Evolutionary conservation across 2,888 invertebrate species (phyloP).

Genomic region (Agonopterix subpropinquella): DNA sequence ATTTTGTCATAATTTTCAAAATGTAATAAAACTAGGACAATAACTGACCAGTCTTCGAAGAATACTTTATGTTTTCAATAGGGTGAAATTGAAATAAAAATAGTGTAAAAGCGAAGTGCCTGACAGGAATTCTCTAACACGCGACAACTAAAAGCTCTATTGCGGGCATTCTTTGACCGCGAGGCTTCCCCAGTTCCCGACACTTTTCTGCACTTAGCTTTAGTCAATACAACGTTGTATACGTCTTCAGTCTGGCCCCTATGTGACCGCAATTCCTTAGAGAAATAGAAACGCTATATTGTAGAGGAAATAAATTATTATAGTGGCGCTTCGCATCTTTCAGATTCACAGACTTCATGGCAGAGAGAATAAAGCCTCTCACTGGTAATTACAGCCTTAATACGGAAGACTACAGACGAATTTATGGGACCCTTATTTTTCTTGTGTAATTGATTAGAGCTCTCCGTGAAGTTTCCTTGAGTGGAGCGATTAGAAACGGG

Average conservation of each 20-base stretch:
- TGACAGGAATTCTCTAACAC: constrained; percentile 28
- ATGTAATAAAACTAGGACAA: too few species aligned
- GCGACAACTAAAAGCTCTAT: constrained; percentile 41
- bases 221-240: constrained; percentile 4
- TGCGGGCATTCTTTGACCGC: constrained; percentile 36
- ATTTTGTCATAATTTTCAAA: too few species aligned
- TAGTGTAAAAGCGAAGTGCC: constrained; percentile 23
- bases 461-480: background rate
- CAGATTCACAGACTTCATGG: constrained; percentile 11
- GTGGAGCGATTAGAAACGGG: background rate
- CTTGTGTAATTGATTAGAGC: constrained; percentile 19
- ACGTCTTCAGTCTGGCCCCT: constrained; percentile 20
- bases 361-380: constrained; percentile 32
- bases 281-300: constrained; percentile 48
- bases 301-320: constrained; percentile 42
- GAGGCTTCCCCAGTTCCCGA: constrained; percentile 24
- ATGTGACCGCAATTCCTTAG: constrained; percentile 53
- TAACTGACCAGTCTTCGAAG: too few species aligned
- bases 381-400: constrained; percentile 45
- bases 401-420: constrained; percentile 32
- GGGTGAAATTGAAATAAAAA: background rate
- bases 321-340: constrained; percentile 3
- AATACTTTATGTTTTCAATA: too few species aligned
- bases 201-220: constrained; percentile 58
- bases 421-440: constrained; percentile 33